These are phyloP conservation scores for Crotalus tigris DNA, from an alignment of 2,113 vertebrate species.

Conservation along the genomic window DNA sequence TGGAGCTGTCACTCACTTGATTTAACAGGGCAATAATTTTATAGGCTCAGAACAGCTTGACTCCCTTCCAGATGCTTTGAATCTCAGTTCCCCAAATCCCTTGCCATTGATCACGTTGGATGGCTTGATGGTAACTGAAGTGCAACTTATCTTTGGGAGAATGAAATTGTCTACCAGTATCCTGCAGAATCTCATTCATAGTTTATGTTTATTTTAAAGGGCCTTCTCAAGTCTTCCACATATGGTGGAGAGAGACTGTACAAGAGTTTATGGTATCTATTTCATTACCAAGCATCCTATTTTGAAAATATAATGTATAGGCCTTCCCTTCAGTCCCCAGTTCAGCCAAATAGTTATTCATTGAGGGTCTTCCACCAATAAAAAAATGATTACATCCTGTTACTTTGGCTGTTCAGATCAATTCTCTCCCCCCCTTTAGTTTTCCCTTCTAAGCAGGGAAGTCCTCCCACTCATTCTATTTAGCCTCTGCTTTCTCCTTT, in stretches of 20 bases:
- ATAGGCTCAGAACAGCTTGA: neutral
- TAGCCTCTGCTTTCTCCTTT: neutral
- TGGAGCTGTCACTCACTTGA: neutral
- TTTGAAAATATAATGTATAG: neutral
- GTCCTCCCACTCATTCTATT: neutral
- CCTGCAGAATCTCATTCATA: neutral
- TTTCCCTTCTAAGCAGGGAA: neutral
- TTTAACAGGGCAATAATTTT: neutral
- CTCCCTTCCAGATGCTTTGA: neutral
- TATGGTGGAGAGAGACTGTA: neutral
- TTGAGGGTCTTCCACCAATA: neutral
- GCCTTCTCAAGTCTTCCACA: neutral
- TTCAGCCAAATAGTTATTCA: neutral
- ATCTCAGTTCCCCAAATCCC: neutral
- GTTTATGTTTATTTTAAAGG: neutral
- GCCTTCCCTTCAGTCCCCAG: neutral
- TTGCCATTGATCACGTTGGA: neutral
- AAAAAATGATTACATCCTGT: neutral
- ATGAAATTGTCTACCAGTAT: neutral
- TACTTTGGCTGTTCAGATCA: neutral
- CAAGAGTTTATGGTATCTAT: neutral
- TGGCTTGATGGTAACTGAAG: neutral
- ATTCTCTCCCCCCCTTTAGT: no score
- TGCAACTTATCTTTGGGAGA: neutral
- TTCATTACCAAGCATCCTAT: neutral